Evolutionary conservation across 2,797 vertebrate species (phyloP).

Genomic region (Hoplostethus mediterraneus): DNA sequence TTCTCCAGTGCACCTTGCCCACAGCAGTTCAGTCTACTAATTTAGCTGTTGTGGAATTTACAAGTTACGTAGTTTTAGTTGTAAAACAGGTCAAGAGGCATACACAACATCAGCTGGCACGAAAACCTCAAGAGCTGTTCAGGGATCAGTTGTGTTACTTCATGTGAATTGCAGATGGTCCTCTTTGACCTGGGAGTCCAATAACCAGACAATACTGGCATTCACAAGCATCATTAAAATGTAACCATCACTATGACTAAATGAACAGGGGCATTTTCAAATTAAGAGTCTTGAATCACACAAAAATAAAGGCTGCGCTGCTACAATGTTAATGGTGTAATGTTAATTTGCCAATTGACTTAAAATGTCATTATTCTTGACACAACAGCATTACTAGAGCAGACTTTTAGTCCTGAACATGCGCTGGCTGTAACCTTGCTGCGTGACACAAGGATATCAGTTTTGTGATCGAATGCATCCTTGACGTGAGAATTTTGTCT

Average conservation of each 20-base stretch:
- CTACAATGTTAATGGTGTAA: no score
- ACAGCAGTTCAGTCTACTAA: no score
- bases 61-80: neutral
- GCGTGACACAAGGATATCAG: slow-evolving; percentile 55
- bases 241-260: no score
- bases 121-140: no score
- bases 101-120: no score
- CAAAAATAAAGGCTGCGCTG: no score
- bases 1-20: neutral
- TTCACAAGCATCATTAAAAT: no score
- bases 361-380: slow-evolving; percentile 17
- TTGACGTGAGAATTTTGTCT: slow-evolving; percentile 79
- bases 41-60: neutral
- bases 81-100: neutral
- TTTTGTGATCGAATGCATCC: slow-evolving; percentile 73
- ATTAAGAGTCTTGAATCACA: no score
- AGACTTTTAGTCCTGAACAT: slow-evolving; percentile 16
- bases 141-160: neutral
- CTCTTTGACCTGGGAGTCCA: neutral
- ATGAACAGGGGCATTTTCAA: no score
- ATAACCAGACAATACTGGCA: no score
- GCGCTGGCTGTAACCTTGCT: slow-evolving; percentile 43
- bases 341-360: slow-evolving; percentile 3
- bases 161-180: neutral
- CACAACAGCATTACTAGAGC: slow-evolving; percentile 13